Evolutionary conservation across 2,888 invertebrate genomes (phyloP).

Genomic region (Caenorhabditis uteleia): DNA sequence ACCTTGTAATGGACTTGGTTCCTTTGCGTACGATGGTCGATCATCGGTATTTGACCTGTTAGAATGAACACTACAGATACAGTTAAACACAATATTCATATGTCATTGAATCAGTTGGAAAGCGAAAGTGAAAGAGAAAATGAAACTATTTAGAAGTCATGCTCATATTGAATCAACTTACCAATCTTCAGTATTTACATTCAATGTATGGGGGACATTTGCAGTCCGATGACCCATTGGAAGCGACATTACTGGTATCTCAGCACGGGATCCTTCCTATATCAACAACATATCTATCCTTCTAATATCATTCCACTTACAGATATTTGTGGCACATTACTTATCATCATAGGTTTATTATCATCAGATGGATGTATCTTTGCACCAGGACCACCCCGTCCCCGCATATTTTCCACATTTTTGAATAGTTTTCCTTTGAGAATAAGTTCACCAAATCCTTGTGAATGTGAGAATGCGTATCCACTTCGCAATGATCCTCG

Average conservation of each 20-base stretch:
- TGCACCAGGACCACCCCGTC: constrained; percentile 4
- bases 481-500: constrained; percentile 91
- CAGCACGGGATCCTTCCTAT: neutral
- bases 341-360: constrained; percentile 23
- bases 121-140: neutral
- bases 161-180: no score
- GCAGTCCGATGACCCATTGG: constrained; percentile 9
- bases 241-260: constrained; percentile 18
- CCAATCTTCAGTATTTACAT: constrained; percentile 39
- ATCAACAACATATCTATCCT: neutral
- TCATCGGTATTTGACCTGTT: constrained; percentile 23
- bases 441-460: constrained; percentile 94
- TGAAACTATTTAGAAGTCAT: no score
- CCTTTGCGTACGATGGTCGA: constrained; percentile 24
- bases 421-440: constrained; percentile 74
- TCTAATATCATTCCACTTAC: neutral
- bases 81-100: neutral
- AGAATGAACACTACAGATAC: neutral
- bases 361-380: constrained; percentile 26
- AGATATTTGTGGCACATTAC: constrained; percentile 25
- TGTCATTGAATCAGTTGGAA: neutral
- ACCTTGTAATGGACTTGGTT: constrained; percentile 33
- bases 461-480: constrained; percentile 97
- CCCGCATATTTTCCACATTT: constrained; percentile 47
- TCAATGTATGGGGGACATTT: constrained; percentile 20